A percentile compares a stretch with the other conserved stretches of the same genome.
These are phyloP conservation scores for Cheirogaleus major DNA, from an alignment of 2,797 vertebrate genomes.

Conservation along the genomic window DNA sequence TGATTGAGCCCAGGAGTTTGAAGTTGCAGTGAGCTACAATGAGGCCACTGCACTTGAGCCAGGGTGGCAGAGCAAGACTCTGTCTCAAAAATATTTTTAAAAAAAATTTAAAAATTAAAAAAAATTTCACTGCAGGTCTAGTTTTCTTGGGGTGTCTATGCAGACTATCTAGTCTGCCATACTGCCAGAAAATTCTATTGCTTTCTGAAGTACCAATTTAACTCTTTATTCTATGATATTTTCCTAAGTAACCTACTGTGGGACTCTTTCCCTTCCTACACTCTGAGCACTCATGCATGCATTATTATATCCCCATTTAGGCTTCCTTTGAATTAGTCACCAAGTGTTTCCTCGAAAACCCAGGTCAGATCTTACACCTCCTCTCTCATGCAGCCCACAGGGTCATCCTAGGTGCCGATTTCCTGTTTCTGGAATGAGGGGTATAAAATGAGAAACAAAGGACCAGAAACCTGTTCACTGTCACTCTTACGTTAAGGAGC, in stretches of 20 bases:
- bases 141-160: neutral
- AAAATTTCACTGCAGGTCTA: neutral
- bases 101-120: no score
- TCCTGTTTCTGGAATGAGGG: neutral
- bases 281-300: neutral
- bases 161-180: neutral
- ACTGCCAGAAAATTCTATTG: neutral
- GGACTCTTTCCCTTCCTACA: neutral
- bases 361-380: neutral
- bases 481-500: neutral
- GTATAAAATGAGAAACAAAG: neutral
- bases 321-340: neutral
- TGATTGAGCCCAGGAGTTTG: no score
- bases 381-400: neutral
- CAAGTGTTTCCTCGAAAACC: neutral
- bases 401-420: neutral
- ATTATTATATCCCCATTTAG: neutral
- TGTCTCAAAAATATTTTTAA: no score
- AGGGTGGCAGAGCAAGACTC: no score
- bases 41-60: no score
- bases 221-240: neutral
- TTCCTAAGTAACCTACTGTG: neutral
- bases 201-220: neutral
- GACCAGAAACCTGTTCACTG: neutral
- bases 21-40: no score